Evolutionary conservation across 2,113 vertebrate species (phyloP).

Genomic region (Dendrocopos noguchii): DNA sequence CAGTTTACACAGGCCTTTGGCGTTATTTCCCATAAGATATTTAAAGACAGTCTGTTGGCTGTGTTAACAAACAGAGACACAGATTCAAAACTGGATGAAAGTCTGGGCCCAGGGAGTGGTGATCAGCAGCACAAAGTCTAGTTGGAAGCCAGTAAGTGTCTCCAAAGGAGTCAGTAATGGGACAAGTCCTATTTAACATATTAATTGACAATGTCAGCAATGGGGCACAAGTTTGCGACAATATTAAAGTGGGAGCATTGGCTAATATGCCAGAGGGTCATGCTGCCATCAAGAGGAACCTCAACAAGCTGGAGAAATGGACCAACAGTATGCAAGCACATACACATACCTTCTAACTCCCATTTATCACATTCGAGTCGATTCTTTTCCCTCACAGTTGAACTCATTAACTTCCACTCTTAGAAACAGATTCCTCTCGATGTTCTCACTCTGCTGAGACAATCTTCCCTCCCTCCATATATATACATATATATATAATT

Average conservation of each 20-base stretch:
- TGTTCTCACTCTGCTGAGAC: background rate
- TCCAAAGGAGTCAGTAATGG: fast-evolving
- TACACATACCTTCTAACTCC: background rate
- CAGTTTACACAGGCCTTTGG: background rate
- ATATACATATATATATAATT: background rate
- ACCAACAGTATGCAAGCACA: background rate
- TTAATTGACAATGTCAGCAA: background rate
- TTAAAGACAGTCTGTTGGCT: background rate
- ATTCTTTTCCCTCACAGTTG: background rate
- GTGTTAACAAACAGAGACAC: background rate
- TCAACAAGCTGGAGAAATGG: too few relatives aligned
- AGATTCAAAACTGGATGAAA: background rate
- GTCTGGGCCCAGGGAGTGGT: background rate
- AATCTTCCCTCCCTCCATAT: background rate
- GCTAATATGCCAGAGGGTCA: too few relatives aligned
- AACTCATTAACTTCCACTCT: background rate
- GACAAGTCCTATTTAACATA: background rate
- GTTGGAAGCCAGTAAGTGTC: background rate
- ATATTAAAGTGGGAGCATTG: too few relatives aligned
- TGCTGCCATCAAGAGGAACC: too few relatives aligned
- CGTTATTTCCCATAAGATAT: background rate
- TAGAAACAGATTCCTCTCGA: background rate
- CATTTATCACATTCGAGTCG: background rate
- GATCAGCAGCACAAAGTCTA: background rate
- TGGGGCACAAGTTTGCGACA: background rate